Evolutionary conservation across 1,140 invertebrate species (phyloP), one percentile per base, ranked within the genome.

Genomic region (Wiebesia pumilae): DNA sequence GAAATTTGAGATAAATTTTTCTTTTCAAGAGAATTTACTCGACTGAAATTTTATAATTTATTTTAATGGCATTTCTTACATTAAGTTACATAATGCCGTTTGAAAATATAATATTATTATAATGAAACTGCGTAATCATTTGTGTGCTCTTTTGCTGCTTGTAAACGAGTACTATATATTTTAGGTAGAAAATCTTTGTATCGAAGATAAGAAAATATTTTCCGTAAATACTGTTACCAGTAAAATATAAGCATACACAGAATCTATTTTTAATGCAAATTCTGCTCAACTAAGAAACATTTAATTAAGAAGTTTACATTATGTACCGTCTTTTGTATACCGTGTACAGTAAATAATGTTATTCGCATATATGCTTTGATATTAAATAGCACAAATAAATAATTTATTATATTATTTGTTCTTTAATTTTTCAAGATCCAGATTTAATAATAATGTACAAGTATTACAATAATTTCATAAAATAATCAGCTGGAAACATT

Each of bases 211-310:
- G 69, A 14, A 3, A 71, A 71, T 35, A 71, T 71, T 71, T 71
- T 71, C 40, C 38, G 30, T 38, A 38, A 35, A 35, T 12, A 33
- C 1, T 16, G n/a, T 71, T 38, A 3, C 16, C 69, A 9, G 40
- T 30, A 80, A 80, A 58, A 51, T 62, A 30, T 62, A 80, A 80
- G 12, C 51, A 35, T 14, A 38, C 4, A 47, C 54, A 38, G 47
- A 80, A 24, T 58, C 30, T 54, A 62, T 83, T 83, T 83, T 83
- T 83, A 51, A 83, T 51, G 30, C 67, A 58, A 83, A 71, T 83
- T 83, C 40, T 33, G 43, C 21, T 51, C n/a, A 43, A 67, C 38
- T 71, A 47, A 27, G 43, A 38, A 82, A 71, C 40, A 38, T 71
- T 73, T 71, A 83, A 83, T 83, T 83, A 83, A 71, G 67, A 43